These are phyloP conservation scores for Coecobrya sp. DNA, from an alignment of 2,888 invertebrate genomes.

Conservation along the genomic window DNA sequence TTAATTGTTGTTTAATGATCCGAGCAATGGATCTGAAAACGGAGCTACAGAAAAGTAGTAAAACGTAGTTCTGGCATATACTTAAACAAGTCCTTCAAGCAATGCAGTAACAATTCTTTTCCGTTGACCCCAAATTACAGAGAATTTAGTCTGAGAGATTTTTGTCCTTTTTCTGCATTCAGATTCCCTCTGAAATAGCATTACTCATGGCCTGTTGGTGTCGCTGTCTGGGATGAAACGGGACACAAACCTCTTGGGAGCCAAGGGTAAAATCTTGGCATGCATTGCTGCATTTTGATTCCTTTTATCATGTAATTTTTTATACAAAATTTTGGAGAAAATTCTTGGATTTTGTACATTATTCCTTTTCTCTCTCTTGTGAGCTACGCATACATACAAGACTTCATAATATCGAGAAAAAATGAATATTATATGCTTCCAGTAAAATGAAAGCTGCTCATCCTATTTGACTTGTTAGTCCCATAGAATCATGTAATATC, in stretches of 20 bases:
- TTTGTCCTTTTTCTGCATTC: constrained; percentile 11
- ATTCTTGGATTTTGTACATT: background rate
- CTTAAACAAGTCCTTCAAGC: constrained; percentile 5
- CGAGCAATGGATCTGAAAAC: constrained; percentile 81
- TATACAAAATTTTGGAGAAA: background rate
- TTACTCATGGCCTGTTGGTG: constrained; percentile 46
- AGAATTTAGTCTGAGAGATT: constrained; percentile 31
- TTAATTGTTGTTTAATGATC: constrained; percentile 83
- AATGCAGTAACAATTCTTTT: constrained; percentile 46
- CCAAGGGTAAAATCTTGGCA: constrained; percentile 39
- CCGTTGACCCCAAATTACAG: constrained; percentile 69
- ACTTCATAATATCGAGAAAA: constrained; percentile 1
- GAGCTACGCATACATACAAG: no score
- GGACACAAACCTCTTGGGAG: constrained; percentile 20
- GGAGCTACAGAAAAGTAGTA: constrained; percentile 46
- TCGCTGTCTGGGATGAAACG: background rate
- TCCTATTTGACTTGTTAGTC: background rate
- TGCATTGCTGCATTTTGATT: constrained; percentile 53
- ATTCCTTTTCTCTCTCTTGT: background rate
- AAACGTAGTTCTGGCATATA: background rate
- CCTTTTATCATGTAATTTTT: constrained; percentile 12
- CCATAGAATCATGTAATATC: background rate
- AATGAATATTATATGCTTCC: constrained; percentile 18
- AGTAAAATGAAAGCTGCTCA: background rate
- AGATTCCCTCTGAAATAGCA: background rate